Evolutionary conservation across 1,140 invertebrate genomes (phyloP).

Genomic region (Tetraneura akinire): DNA sequence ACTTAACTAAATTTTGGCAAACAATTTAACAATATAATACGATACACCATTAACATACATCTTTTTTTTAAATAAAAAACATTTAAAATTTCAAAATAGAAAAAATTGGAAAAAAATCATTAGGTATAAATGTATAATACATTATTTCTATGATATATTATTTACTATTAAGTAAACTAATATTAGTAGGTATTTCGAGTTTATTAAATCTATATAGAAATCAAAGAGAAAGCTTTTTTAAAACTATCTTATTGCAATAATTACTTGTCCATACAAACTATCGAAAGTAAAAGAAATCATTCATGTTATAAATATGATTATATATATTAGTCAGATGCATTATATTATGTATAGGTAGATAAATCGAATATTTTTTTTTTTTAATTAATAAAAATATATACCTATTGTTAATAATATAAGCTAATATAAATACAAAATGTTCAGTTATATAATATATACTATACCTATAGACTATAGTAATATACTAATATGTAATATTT

Average conservation of each 20-base stretch:
- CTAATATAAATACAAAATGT: too few relatives aligned
- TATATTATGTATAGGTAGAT: not conserved
- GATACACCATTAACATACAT: too few relatives aligned
- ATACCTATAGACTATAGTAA: too few relatives aligned
- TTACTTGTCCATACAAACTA: slow-evolving; percentile 17
- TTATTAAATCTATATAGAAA: slow-evolving; percentile 26
- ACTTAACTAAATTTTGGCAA: too few relatives aligned
- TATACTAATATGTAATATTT: too few relatives aligned
- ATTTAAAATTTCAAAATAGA: too few relatives aligned
- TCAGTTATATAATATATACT: too few relatives aligned
- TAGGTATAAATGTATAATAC: not conserved
- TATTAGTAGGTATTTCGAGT: not conserved
- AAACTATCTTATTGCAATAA: slow-evolving; percentile 9
- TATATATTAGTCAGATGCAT: not conserved
- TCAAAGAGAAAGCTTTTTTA: slow-evolving; percentile 32
- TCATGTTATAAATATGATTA: not conserved
- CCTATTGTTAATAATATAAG: too few relatives aligned
- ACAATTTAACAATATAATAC: too few relatives aligned
- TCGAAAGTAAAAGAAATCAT: slow-evolving; percentile 42
- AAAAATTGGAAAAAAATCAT: not conserved
- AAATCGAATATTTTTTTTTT: not conserved
- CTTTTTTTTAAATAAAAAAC: too few relatives aligned
- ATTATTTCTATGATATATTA: not conserved
- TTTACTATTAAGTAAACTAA: not conserved
- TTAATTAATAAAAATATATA: too few relatives aligned